phyloP scores from a whole-genome alignment of 2,888 invertebrate genomes.

The Pyrgus malvae region DNA sequence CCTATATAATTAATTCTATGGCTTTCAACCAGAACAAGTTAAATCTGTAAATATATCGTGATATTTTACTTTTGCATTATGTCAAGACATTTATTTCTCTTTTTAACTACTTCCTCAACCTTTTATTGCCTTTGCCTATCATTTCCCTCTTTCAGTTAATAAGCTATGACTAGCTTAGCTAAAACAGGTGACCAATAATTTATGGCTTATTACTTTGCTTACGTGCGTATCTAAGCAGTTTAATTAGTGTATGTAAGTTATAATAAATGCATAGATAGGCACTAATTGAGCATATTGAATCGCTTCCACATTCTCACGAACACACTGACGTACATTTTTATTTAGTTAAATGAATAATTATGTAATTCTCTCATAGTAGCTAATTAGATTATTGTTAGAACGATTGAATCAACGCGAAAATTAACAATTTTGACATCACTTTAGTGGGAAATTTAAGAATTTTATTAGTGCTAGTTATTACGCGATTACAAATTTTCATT shows the following conservation, averaged over 20 bases:
- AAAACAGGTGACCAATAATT: background rate
- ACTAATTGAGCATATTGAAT: conserved; percentile 4
- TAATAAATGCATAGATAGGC: conserved; percentile 13
- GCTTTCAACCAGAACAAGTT: too few species aligned
- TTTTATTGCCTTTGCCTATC: too few species aligned
- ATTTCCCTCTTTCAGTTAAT: too few species aligned
- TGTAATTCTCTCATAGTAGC: conserved; percentile 7
- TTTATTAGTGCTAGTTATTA: too few species aligned
- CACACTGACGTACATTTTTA: conserved; percentile 1
- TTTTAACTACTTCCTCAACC: too few species aligned
- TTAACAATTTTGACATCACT: background rate
- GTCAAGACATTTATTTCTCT: too few species aligned
- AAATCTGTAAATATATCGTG: too few species aligned
- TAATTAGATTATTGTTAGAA: conserved; percentile 8
- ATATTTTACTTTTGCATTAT: too few species aligned
- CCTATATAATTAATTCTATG: too few species aligned
- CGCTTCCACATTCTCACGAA: conserved; percentile 11
- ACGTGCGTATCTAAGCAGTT: conserved; percentile 1
- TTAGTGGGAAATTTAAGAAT: conserved; percentile 26
- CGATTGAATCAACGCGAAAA: conserved; percentile 8
- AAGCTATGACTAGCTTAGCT: background rate
- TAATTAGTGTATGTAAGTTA: conserved; percentile 1
- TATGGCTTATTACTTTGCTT: background rate
- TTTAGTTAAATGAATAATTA: conserved; percentile 12
- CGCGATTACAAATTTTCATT: too few species aligned